Percentiles rank a stretch among this genome's conserved stretches.
These are phyloP conservation scores for human (Homo sapiens) DNA, from an alignment of 2,113 vertebrate species.

Conservation along the genomic window DNA sequence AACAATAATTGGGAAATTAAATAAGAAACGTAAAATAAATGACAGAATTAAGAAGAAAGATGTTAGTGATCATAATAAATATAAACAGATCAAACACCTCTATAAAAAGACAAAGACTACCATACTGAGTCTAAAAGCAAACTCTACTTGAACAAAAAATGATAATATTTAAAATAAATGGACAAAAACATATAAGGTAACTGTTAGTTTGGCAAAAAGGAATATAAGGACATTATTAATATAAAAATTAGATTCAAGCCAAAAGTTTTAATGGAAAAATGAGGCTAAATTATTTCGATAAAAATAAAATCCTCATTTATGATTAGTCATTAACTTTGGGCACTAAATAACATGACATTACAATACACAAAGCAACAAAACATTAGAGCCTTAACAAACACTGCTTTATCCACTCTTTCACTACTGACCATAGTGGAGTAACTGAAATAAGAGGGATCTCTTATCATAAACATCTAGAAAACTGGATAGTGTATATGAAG, in stretches of 20 bases:
- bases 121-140: not conserved
- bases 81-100: constrained; percentile 52
- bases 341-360: not conserved
- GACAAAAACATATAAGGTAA: not conserved
- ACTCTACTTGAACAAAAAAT: not conserved
- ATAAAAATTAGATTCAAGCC: not conserved
- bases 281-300: not conserved
- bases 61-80: constrained; percentile 62
- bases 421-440: not conserved
- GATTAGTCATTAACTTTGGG: constrained; percentile 4
- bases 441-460: not conserved
- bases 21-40: not conserved
- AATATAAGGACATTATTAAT: not conserved
- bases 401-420: not conserved
- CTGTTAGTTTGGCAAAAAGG: not conserved
- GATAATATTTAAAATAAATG: constrained; percentile 23
- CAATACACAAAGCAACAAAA: not conserved
- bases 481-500: not conserved
- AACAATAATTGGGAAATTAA: not conserved
- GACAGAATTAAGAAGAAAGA: not conserved
- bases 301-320: constrained; percentile 14
- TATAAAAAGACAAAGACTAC: constrained; percentile 31
- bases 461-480: not conserved
- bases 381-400: not conserved
- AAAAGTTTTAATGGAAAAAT: not conserved